Conservation (phyloP, 2,113 vertebrate genomes). For the Platichthys stellatus region DNA sequence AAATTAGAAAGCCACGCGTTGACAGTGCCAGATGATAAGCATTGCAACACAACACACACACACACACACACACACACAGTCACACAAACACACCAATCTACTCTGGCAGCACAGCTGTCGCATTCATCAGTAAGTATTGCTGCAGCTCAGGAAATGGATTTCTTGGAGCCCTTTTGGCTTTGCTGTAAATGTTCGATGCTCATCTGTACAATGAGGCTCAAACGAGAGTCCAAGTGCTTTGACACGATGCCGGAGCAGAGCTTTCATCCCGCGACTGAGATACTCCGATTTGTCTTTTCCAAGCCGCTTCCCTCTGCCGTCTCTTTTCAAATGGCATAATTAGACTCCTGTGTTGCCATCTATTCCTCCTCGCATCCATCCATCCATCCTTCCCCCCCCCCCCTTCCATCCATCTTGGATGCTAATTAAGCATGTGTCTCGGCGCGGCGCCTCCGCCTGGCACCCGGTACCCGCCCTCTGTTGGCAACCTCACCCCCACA, state of each 20-base stretch:
- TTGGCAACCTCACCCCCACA: conserved; percentile 45
- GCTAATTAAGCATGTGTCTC: conserved; percentile 68
- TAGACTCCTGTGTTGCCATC: conserved; percentile 46
- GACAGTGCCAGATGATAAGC: conserved; percentile 66
- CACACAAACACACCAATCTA: conserved; percentile 37
- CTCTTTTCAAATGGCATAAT: conserved; percentile 68
- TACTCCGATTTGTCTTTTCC: conserved; percentile 50
- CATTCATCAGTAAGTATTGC: conserved; percentile 71
- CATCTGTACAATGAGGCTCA: conserved; percentile 58
- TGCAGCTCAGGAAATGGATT: conserved; percentile 71
- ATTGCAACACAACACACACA: conserved; percentile 35
- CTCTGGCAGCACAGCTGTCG: conserved; percentile 68
- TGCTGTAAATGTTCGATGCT: conserved; percentile 52
- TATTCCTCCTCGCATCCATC: conserved; percentile 38
- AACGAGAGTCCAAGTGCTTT: conserved; percentile 66
- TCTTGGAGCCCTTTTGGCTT: conserved; percentile 62
- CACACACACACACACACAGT: conserved; percentile 29
- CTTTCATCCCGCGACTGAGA: conserved; percentile 54
- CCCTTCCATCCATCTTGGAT: conserved; percentile 56
- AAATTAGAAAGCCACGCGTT: conserved; percentile 67
- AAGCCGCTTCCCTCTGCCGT: conserved; percentile 36
- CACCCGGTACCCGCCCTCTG: conserved; percentile 33
- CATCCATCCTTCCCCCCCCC: conserved; percentile 21
- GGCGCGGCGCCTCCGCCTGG: conserved; percentile 53
- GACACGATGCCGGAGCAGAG: conserved; percentile 59